Conservation (phyloP, 2,797 vertebrate species). For the Thalassophryne amazonica region DNA sequence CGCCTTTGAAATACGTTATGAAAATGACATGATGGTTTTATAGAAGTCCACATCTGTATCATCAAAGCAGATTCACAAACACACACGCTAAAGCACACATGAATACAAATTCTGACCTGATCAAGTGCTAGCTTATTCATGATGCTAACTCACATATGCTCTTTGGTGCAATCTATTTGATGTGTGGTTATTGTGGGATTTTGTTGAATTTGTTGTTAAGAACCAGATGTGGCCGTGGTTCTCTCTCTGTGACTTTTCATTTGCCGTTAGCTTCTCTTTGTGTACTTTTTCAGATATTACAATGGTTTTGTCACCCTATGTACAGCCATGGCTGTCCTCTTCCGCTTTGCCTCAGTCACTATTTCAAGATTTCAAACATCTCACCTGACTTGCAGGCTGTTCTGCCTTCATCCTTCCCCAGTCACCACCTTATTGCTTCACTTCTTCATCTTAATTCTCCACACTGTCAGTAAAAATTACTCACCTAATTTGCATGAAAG, state of each 20-base stretch:
- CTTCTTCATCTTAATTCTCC: constrained; percentile 15
- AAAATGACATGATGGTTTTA: constrained; percentile 12
- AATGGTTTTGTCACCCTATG: background rate
- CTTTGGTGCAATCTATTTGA: constrained; percentile 25
- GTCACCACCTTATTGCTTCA: background rate
- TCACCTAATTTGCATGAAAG: constrained; percentile 7
- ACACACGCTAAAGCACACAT: constrained; percentile 15
- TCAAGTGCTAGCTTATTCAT: constrained; percentile 39
- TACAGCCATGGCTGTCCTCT: background rate
- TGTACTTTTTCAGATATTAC: background rate
- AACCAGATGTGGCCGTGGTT: constrained; percentile 1
- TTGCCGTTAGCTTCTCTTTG: background rate
- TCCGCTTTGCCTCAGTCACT: constrained; percentile 8
- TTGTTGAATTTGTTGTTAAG: constrained; percentile 37
- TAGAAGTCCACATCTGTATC: constrained; percentile 5
- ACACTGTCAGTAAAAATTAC: constrained; percentile 17
- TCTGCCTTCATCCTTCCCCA: constrained; percentile 3
- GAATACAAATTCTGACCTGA: no score
- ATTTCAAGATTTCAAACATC: constrained; percentile 15
- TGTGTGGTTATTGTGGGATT: constrained; percentile 39
- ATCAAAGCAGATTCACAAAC: constrained; percentile 19
- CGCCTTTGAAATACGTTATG: constrained; percentile 28
- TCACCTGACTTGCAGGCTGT: background rate
- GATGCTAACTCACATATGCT: constrained; percentile 37
- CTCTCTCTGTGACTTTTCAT: background rate